Evolutionary conservation across 2,888 invertebrate species (phyloP).

Genomic region (Copidosoma aretas): DNA sequence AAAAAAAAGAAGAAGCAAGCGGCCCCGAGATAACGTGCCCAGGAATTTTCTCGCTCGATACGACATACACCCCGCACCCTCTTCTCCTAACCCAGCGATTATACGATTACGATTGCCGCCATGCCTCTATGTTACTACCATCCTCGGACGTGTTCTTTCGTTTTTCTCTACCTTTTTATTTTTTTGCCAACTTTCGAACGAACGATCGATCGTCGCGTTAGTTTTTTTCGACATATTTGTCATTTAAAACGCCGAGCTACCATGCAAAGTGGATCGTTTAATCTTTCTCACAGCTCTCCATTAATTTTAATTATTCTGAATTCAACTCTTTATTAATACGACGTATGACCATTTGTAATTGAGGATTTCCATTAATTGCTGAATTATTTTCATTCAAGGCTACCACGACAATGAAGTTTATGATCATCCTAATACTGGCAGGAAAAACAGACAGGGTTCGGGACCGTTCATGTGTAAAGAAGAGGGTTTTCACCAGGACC

Average conservation of each 20-base stretch:
- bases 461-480: constrained; percentile 66
- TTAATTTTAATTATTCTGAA: background rate
- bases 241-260: too few species aligned
- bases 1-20: constrained; percentile 22
- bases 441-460: constrained; percentile 21
- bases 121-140: constrained; percentile 27
- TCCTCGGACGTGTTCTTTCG: constrained; percentile 12
- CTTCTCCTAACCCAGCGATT: constrained; percentile 41
- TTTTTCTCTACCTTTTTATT: constrained; percentile 1
- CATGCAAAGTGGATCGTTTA: too few species aligned
- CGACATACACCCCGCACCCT: too few species aligned
- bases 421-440: constrained; percentile 25
- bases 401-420: constrained; percentile 36
- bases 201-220: constrained; percentile 8
- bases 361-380: background rate
- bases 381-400: constrained; percentile 10
- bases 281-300: background rate
- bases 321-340: background rate
- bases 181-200: background rate
- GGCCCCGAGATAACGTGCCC: constrained; percentile 41
- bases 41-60: constrained; percentile 40
- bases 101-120: constrained; percentile 40
- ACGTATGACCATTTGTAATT: background rate
- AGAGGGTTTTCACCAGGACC: constrained; percentile 77
- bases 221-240: background rate